Evolutionary conservation across 2,888 invertebrate species (phyloP).

Genomic region (Rotaria magnacalcarata): DNA sequence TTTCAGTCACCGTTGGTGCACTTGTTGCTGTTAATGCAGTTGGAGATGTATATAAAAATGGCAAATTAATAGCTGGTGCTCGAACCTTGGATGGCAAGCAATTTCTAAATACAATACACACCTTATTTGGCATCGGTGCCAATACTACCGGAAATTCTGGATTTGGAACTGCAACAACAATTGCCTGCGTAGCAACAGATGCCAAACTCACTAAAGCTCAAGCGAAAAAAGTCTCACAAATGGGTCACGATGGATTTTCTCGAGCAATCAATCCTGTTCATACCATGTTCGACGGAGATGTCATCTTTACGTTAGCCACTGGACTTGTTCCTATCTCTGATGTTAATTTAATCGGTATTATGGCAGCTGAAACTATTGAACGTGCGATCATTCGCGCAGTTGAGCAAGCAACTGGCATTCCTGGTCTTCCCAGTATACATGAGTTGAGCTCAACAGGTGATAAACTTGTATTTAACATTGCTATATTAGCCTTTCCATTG

Average conservation of each 20-base stretch:
- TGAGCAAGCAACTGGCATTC: background rate
- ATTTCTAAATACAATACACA: background rate
- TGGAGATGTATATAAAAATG: background rate
- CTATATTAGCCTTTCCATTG: background rate
- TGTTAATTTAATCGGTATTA: background rate
- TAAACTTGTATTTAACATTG: background rate
- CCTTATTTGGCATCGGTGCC: background rate
- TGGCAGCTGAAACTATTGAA: background rate
- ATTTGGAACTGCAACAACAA: background rate
- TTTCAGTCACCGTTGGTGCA: background rate
- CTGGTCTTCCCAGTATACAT: background rate
- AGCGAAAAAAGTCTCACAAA: background rate
- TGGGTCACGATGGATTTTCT: slow-evolving; percentile 14
- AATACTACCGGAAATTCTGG: background rate
- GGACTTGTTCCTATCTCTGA: background rate
- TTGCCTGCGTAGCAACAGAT: background rate
- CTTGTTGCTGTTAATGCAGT: background rate
- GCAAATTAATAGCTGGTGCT: background rate
- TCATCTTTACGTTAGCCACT: background rate
- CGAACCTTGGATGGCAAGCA: background rate
- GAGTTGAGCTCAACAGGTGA: background rate
- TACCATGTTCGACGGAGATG: background rate
- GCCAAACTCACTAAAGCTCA: background rate
- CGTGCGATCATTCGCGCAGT: slow-evolving; percentile 12
- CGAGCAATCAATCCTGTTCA: slow-evolving; percentile 30